These are phyloP conservation scores for Parazoanthus swiftii DNA, from an alignment of 92 coral and sea anemone species.

Conservation along the genomic window DNA sequence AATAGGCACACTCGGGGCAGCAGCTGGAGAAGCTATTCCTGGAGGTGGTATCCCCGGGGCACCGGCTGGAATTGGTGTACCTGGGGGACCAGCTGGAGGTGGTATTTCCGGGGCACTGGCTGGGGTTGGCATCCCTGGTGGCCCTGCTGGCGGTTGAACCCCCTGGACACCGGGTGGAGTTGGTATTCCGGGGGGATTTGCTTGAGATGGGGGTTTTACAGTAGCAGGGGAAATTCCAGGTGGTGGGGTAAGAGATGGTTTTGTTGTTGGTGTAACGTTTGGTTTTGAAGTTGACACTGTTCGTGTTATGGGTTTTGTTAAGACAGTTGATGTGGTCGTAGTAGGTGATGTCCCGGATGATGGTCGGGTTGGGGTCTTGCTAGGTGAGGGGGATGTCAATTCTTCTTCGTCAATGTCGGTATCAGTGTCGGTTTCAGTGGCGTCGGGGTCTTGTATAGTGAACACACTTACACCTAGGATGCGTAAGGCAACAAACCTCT, in stretches of 20 bases:
- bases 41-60: neutral
- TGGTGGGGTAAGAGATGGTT: neutral
- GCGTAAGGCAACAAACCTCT: neutral
- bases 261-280: neutral
- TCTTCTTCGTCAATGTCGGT: conserved; percentile 23
- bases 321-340: neutral
- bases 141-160: neutral
- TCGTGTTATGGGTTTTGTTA: conserved; percentile 4
- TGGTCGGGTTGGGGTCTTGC: neutral
- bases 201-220: neutral
- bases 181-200: neutral
- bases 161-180: neutral
- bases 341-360: neutral
- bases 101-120: neutral
- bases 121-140: neutral
- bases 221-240: neutral
- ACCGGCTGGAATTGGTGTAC: neutral
- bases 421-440: neutral
- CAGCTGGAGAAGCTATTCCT: neutral
- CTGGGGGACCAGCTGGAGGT: neutral
- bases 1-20: neutral
- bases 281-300: neutral
- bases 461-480: conserved; percentile 9
- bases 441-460: neutral
- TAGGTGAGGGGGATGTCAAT: conserved; percentile 3